Evolutionary conservation across 92 coral and sea anemone species (phyloP).

Genomic region (Isaurus tuberculatus): DNA sequence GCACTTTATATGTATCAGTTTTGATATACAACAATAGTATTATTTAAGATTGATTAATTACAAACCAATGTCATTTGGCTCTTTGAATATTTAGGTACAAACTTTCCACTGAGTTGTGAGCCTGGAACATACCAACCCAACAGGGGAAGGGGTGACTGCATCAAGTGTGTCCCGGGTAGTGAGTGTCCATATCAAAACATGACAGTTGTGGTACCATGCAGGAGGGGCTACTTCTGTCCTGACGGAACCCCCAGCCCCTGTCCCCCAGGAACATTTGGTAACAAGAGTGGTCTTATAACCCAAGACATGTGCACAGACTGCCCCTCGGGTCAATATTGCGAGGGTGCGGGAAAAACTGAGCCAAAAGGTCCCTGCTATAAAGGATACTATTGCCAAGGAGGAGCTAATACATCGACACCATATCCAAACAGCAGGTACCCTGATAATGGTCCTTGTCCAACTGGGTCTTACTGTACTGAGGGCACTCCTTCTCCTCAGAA

Average conservation of each 20-base stretch:
- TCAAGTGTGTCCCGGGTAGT: constrained; percentile 74
- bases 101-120: constrained; percentile 74
- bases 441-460: constrained; percentile 85
- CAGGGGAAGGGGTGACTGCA: constrained; percentile 81
- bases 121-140: constrained; percentile 94
- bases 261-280: constrained; percentile 94
- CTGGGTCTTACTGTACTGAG: constrained; percentile 81
- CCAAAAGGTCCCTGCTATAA: constrained; percentile 82
- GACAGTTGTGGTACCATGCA: constrained; percentile 84
- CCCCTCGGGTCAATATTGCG: constrained; percentile 84
- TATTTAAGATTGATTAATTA: not conserved
- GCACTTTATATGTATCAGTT: no score
- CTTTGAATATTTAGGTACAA: constrained; percentile 60
- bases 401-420: constrained; percentile 88
- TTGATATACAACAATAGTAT: not conserved
- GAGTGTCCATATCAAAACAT: constrained; percentile 94
- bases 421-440: constrained; percentile 67
- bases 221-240: constrained; percentile 91
- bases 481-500: constrained; percentile 84
- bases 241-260: constrained; percentile 86
- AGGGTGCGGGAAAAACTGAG: constrained; percentile 74
- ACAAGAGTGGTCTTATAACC: constrained; percentile 75
- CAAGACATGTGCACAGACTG: constrained; percentile 86
- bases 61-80: not conserved
- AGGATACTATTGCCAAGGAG: constrained; percentile 90